Base-by-base conservation (phyloP, 2,113 vertebrate genomes). In the Pogonocichla stellata region DNA sequence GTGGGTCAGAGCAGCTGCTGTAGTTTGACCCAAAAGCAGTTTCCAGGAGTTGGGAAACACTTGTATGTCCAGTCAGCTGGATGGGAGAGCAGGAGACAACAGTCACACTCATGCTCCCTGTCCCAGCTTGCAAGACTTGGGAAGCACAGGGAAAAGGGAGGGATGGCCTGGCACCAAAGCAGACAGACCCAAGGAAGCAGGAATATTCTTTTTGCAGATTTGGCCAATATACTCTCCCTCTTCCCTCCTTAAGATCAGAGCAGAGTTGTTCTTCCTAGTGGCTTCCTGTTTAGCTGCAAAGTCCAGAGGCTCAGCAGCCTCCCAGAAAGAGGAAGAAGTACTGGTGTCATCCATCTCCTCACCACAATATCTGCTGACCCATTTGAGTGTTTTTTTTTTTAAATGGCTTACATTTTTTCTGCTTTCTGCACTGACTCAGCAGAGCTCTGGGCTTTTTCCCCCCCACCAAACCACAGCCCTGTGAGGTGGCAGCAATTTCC, bases 381-480 rank as follows among this genome's bases (percentile, higher is more conserved):
- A 4, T 23, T 65, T 34, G 36, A 25, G 22, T 29, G 12, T 7
- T 1, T 6, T 11, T 48, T 69, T 48, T 51, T 58, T n/a, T 45
- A 4, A 19, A 33, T 19, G 18, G 15, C 15, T 45, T 64, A 56
- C 19, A 8, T 34, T n/a, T n/a, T 47, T 56, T 20, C 53, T 83
- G 28, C 19, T 74, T 65, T 73, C 56, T 74, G 56, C 73, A 36
- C 18, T 92, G 90, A 96, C 84, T 91, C 86, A 95, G 87, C 88
- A 95, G 79, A 80, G 60, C 54, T 74, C 62, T 64, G 12, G 10
- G 11, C 24, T n/a, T 69, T 50, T 40, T 29, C 48, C 29, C 43
- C 50, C 81, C 64, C 75, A 83, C 19, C 82, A 94, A 95, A 95
- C 91, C 91, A 67, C 89, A 95, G 67, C 42, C 78, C 53, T 90